Evolutionary conservation across 64 coral and sea anemone species (phyloP), one percentile per base, ranked within the genome.

Genomic region (Stylophora pistillata): DNA sequence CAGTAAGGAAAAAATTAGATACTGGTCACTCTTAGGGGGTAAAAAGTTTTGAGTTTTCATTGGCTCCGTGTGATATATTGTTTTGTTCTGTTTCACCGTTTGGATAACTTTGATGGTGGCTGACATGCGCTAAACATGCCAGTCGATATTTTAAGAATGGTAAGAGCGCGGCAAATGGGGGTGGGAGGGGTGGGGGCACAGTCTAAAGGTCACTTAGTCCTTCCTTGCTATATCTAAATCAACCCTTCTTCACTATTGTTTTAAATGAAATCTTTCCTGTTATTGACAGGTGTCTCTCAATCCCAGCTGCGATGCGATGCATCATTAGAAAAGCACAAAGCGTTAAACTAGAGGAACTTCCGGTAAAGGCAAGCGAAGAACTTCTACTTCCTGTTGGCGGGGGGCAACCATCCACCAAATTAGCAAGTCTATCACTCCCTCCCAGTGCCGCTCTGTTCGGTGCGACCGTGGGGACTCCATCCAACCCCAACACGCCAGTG

Each of bases 231-330:
- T n/a, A 25, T 55, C 15, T 5, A 9, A 72, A 15, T 21, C 55
- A 18, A 30, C 72, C 13, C 47, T 53, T 1, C 7, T 47, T 1
- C 7, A 47, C 3, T 7, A 47, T 47, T 47, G 37, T 47, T 47
- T 47, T 47, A 7, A 47, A 47, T 47, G 3, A 47, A 47, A 47
- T 47, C 3, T 47, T 47, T 47, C 37, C 37, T 33, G 29, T 89
- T 65, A 57, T 59, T 86, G n/a, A 58, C 86, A 96, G 95, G 80
- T 96, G 91, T 86, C 84, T 93, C 25, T 96, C 95, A n/a, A 93
- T 93, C 78, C 94, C 95, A 15, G 91, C 92, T 17, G 55, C 91
- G 5, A 96, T 96, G 95, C 91, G 95, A 1, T 93, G 95, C 57
- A 73, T 96, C 13, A 96, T 96, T 71, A 89, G 85, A 74, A 96